Base-by-base conservation (phyloP, 1,140 invertebrate genomes). In the Nephila pilipes region DNA sequence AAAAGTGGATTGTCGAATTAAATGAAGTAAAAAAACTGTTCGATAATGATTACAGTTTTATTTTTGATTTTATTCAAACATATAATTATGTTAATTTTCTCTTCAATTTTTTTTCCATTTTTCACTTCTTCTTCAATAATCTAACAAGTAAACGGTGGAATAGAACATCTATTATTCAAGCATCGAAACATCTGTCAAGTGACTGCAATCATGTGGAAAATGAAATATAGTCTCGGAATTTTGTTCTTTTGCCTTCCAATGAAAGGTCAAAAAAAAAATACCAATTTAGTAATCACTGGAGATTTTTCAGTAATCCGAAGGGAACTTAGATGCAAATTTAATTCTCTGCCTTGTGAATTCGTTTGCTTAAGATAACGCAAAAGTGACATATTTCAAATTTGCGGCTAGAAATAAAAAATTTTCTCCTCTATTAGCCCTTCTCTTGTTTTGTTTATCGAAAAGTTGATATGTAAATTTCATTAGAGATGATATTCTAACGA, bases 1-100 rank as follows among this genome's bases (percentile, higher is more conserved):
- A n/a, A n/a, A n/a, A n/a, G n/a, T n/a, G 46, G 46, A 25, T 4
- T 87, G 25, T 36, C 36, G n/a, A 10, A 14, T 2, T 22, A 85
- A 38, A 81, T 1, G 5, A 57, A 20, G 69, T 55, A 5, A 57
- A 12, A 46, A 10, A 10, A 46, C 46, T 10, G 46, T 46, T 10
- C 5, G 46, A 46, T 46, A 46, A 10, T 46, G 0, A 6, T 10
- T 46, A 46, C n/a, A n/a, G n/a, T 10, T 46, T 10, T 10, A 46
- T 46, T 10, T 10, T 6, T 12, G 63, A 63, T 87, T 87, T 16
- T 22, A 10, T 60, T 38, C 32, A 6, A 36, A 38, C 46, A 14
- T n/a, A n/a, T 87, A 90, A 90, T 90, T 90, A 90, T 90, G 88
- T 25, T 90, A 90, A 90, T 90, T 58, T 90, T 36, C 75, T 32